phyloP scores from a whole-genome alignment of 1,140 invertebrate genomes.

The Leptestheria dahalacensis region DNA sequence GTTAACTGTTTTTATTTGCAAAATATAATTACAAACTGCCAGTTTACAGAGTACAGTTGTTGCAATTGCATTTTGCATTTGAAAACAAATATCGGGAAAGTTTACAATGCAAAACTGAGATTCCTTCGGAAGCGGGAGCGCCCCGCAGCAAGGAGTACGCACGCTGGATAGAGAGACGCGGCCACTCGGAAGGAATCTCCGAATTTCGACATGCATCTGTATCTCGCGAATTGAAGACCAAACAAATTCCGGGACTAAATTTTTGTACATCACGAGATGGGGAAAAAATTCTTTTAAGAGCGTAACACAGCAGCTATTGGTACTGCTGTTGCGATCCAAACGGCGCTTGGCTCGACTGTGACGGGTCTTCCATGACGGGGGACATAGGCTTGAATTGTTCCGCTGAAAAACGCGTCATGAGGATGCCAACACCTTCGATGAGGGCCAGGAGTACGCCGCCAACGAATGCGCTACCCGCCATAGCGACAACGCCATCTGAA shows the following conservation, averaged over 20 bases:
- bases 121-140: background rate
- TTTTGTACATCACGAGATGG: background rate
- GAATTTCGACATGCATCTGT: background rate
- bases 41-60: too few species aligned
- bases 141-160: background rate
- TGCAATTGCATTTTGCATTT: background rate
- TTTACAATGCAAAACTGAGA: background rate
- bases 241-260: background rate
- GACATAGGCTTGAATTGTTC: conserved; percentile 74
- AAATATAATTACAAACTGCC: background rate
- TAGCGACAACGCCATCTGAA: conserved; percentile 63
- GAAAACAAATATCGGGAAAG: background rate
- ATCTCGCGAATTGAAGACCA: background rate
- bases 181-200: background rate
- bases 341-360: background rate
- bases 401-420: conserved; percentile 73
- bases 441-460: conserved; percentile 85
- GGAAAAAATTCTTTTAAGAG: background rate
- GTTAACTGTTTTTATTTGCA: background rate
- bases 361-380: conserved; percentile 29
- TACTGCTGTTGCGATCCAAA: conserved; percentile 15
- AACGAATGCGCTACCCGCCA: conserved; percentile 88
- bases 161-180: background rate
- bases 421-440: conserved; percentile 91
- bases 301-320: conserved; percentile 2